Evolutionary conservation across 1,140 invertebrate genomes (phyloP).

Genomic region (Pseudomyrmex gracilis): DNA sequence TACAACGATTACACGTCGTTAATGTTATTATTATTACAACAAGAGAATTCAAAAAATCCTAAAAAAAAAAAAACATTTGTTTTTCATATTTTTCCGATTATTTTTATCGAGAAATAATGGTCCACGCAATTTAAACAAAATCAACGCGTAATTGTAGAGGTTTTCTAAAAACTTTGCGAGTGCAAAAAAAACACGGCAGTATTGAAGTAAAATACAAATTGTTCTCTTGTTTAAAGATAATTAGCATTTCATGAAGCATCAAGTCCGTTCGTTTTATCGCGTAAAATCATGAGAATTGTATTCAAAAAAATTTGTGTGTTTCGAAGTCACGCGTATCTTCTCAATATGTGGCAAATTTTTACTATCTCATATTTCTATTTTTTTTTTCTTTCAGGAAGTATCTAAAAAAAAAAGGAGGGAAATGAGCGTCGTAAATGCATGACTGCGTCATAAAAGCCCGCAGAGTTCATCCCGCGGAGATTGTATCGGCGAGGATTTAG

Average conservation of each 20-base stretch:
- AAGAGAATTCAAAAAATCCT: neutral
- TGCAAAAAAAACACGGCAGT: neutral
- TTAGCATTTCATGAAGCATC: neutral
- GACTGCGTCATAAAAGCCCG: constrained; percentile 44
- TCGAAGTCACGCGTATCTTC: neutral
- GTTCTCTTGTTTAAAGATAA: neutral
- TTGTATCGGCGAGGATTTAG: constrained; percentile 50
- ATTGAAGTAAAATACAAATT: neutral
- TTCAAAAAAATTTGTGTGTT: neutral
- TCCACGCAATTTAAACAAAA: neutral
- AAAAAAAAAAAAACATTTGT: no score
- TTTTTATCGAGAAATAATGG: neutral
- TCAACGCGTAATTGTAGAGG: neutral
- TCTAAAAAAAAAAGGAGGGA: constrained; percentile 26
- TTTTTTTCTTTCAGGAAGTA: neutral
- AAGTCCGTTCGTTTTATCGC: neutral
- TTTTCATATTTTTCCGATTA: neutral
- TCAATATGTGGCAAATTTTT: neutral
- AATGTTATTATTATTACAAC: neutral
- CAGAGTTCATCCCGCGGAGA: constrained; percentile 36
- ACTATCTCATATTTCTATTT: neutral
- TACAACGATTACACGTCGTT: neutral
- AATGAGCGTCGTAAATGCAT: constrained; percentile 24
- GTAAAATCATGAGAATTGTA: neutral
- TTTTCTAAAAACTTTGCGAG: no score